These are phyloP conservation scores for Hermodice carunculata DNA, from an alignment of 2,888 invertebrate species.

Conservation along the genomic window DNA sequence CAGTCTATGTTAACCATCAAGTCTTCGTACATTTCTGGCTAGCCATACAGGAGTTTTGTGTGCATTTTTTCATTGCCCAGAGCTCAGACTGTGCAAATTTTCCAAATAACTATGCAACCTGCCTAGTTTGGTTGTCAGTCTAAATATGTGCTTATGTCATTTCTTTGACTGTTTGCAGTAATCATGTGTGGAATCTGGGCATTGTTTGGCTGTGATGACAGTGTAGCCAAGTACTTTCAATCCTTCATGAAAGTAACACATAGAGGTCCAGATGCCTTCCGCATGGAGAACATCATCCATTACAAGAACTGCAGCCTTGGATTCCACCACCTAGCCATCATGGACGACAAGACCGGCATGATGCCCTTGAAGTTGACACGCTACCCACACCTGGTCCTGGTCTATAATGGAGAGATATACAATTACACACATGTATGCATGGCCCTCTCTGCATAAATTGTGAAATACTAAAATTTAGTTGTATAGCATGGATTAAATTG, in stretches of 20 bases:
- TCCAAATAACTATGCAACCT: too few relatives aligned
- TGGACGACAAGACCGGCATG: slow-evolving; percentile 64
- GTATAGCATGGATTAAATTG: too few relatives aligned
- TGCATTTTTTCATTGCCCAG: too few relatives aligned
- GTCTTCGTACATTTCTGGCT: too few relatives aligned
- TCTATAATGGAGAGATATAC: slow-evolving; percentile 87
- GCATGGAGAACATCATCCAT: slow-evolving; percentile 59
- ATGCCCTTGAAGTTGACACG: slow-evolving; percentile 68
- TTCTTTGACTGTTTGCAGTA: too few relatives aligned
- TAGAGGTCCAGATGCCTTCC: slow-evolving; percentile 69
- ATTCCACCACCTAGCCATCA: slow-evolving; percentile 55
- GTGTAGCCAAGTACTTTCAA: slow-evolving; percentile 58
- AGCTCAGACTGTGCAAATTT: too few relatives aligned
- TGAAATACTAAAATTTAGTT: too few relatives aligned
- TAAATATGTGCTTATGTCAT: too few relatives aligned
- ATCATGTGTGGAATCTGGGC: slow-evolving; percentile 71
- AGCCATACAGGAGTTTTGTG: too few relatives aligned
- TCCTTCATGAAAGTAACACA: slow-evolving; percentile 64
- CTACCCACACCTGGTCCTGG: slow-evolving; percentile 65
- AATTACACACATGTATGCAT: slow-evolving; percentile 74
- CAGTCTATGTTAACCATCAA: too few relatives aligned
- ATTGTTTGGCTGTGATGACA: slow-evolving; percentile 66
- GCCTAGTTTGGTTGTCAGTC: too few relatives aligned
- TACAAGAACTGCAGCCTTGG: slow-evolving; percentile 40
- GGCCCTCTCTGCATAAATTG: too few relatives aligned